Base-by-base conservation (phyloP, 2,113 vertebrate genomes). In the Piaya cayana region DNA sequence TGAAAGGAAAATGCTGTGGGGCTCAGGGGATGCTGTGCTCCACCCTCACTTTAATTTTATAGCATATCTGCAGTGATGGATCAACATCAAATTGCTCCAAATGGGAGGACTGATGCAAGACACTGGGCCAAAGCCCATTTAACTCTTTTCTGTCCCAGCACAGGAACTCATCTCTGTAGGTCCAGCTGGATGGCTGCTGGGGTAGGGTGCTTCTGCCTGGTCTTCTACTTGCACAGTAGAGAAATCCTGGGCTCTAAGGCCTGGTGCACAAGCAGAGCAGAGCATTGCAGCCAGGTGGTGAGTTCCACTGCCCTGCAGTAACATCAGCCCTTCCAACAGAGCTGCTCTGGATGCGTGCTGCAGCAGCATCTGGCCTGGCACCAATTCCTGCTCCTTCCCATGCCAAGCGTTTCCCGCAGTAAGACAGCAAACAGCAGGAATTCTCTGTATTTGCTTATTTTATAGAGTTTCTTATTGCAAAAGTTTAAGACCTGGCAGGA, bases 401-500 rank as follows among this genome's bases (percentile, higher is more conserved):
- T 82, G 86, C 91, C 92, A 90, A 82, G 65, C 18, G 0, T 53
- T 86, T 55, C 62, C 63, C 0, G 0, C 74, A 85, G 77, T 49
- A 77, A 92, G 65, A 23, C 58, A 84, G 79, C 64, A 47, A 81
- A 78, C 67, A 80, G 86, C 81, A 93, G 80, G 76, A 86, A 74
- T 84, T 81, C 86, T 72, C 43, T 67, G 19, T 23, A 10, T 64
- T 72, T 86, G 56, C 56, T 94, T 87, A 15, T 45, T 83, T 92
- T 74, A 19, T 77, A 60, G 72, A 5, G 3, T 17, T 64, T 67
- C 91, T 94, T 89, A 26, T n/a, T 78, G 69, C 59, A 78, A 80
- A 86, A 29, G 72, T 88, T 92, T 63, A 83, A 81, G 80, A 84
- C 36, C 92, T 65, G 77, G 47, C 72, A 84, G 88, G 82, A 83